Conservation (phyloP, 1,140 invertebrate species). For the Cydia fagiglandana region DNA sequence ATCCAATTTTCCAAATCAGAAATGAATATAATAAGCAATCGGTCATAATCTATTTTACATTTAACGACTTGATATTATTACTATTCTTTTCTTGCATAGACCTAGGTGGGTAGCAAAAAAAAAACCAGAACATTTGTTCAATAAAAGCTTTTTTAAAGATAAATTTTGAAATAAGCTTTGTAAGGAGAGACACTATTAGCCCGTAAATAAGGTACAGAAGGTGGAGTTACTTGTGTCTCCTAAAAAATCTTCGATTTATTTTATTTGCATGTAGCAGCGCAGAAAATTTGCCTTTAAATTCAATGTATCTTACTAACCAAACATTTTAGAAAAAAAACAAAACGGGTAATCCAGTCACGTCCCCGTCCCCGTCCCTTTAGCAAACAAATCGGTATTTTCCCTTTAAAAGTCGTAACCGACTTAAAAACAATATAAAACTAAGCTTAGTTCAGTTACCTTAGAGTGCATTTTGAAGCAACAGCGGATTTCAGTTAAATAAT, state of each 20-base stretch:
- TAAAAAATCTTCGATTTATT: not conserved
- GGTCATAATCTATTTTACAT: no score
- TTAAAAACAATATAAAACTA: conserved; percentile 11
- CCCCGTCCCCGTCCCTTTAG: conserved; percentile 60
- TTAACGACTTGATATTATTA: no score
- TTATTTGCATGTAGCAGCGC: not conserved
- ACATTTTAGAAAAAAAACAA: conserved; percentile 31
- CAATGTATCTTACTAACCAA: conserved; percentile 19
- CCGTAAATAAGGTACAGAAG: no score
- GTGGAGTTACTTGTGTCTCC: not conserved
- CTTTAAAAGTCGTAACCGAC: conserved; percentile 37
- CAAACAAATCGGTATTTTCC: conserved; percentile 56
- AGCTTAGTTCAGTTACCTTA: not conserved
- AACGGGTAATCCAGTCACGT: conserved; percentile 33
- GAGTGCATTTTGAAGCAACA: not conserved
- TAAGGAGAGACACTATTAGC: no score
- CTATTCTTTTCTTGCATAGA: no score
- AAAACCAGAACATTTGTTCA: no score
- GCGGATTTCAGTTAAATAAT: not conserved
- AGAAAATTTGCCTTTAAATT: conserved; percentile 21
- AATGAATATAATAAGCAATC: no score
- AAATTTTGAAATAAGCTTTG: not conserved
- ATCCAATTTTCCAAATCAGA: no score
- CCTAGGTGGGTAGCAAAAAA: no score
- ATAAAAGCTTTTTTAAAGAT: no score